Evolutionary conservation across 2,113 vertebrate species (phyloP).

Genomic region (Chitala chitala): DNA sequence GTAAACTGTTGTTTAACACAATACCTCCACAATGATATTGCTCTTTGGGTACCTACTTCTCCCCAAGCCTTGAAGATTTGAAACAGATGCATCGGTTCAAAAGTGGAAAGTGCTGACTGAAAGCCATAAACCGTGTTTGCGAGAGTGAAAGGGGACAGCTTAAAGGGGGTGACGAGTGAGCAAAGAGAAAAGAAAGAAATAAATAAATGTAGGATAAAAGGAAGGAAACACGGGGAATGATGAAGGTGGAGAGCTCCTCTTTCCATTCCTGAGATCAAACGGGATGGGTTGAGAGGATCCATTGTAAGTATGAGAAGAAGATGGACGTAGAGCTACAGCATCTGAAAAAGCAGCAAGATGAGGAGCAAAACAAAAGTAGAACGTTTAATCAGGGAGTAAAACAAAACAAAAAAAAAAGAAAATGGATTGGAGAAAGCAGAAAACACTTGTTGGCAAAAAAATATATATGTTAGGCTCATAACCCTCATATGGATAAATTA

Average conservation of each 20-base stretch:
- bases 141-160: conserved; percentile 27
- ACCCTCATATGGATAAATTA: conserved; percentile 1
- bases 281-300: conserved; percentile 26
- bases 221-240: conserved; percentile 7
- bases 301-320: conserved; percentile 30
- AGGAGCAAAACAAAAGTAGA: not conserved
- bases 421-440: not conserved
- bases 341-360: not conserved
- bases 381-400: not conserved
- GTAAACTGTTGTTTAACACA: not conserved
- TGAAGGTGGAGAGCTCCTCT: conserved; percentile 14
- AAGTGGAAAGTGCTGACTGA: conserved; percentile 35
- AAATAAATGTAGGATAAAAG: conserved; percentile 27
- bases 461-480: not conserved
- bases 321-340: conserved; percentile 13
- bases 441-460: not conserved
- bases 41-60: not conserved
- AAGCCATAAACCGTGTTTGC: conserved; percentile 19
- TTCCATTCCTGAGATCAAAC: conserved; percentile 41
- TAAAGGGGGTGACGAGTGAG: conserved; percentile 30
- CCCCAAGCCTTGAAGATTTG: not conserved
- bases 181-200: conserved; percentile 28
- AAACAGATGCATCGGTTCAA: not conserved
- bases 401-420: not conserved
- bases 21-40: conserved; percentile 7